These are phyloP conservation scores for Myotis daubentonii DNA, from an alignment of 2,797 vertebrate species.

Conservation along the genomic window DNA sequence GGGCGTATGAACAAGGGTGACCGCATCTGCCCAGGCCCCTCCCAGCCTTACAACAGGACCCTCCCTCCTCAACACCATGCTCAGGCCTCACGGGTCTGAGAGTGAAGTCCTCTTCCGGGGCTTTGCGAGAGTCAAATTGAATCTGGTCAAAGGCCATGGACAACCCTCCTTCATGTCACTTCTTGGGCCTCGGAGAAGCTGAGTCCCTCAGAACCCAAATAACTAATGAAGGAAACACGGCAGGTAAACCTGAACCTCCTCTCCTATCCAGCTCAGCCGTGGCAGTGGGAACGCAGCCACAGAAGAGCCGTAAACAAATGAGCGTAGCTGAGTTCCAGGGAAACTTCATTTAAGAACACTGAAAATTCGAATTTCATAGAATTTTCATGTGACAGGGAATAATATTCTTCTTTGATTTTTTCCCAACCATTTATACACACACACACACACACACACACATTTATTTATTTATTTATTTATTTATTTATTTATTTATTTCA, in stretches of 20 bases:
- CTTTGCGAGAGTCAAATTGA: not conserved
- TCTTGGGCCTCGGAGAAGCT: not conserved
- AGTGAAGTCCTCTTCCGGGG: not conserved
- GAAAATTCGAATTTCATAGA: not conserved
- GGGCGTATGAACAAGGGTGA: accelerated
- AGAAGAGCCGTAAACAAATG: accelerated
- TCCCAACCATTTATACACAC: no score
- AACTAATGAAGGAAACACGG: not conserved
- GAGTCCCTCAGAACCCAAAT: not conserved
- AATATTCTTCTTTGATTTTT: not conserved
- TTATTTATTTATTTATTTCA: no score
- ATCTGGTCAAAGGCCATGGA: not conserved
- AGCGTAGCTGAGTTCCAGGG: not conserved
- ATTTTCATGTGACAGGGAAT: not conserved
- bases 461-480: no score
- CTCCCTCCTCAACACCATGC: not conserved
- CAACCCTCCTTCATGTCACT: not conserved
- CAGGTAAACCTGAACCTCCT: not conserved
- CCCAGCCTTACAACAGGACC: not conserved
- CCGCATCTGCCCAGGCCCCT: not conserved
- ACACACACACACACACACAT: no score
- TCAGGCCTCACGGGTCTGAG: not conserved
- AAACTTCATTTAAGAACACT: not conserved
- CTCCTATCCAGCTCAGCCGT: not conserved
- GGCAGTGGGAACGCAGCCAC: not conserved